These are phyloP conservation scores for Phylloscopus trochiloides DNA, from an alignment of 2,113 vertebrate genomes.

Conservation along the genomic window DNA sequence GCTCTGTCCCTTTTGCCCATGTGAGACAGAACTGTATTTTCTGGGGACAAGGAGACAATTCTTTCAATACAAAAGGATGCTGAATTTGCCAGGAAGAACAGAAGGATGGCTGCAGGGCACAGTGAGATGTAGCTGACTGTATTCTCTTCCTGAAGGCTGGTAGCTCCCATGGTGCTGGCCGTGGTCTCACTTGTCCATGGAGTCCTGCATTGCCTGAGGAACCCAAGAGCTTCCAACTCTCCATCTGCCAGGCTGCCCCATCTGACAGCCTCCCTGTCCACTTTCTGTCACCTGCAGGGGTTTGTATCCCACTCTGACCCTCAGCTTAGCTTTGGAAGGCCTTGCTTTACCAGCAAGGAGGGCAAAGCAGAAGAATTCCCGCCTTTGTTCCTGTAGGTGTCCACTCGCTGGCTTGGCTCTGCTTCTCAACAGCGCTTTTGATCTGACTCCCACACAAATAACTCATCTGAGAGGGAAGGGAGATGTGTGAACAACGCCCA, in stretches of 20 bases:
- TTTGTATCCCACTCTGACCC: not conserved
- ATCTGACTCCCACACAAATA: not conserved
- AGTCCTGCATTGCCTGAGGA: not conserved
- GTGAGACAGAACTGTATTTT: not conserved
- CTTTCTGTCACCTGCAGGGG: not conserved
- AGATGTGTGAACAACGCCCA: not conserved
- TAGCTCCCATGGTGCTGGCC: not conserved
- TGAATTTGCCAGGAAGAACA: not conserved
- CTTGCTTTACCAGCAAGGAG: not conserved
- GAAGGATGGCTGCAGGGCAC: not conserved
- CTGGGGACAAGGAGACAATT: not conserved
- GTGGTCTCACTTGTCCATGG: not conserved
- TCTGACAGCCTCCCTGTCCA: not conserved
- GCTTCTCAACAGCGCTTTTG: not conserved
- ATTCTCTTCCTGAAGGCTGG: not conserved
- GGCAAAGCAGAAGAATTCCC: not conserved
- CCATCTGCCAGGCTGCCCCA: not conserved
- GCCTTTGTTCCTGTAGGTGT: fast-evolving
- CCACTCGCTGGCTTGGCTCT: fast-evolving
- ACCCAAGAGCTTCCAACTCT: fast-evolving
- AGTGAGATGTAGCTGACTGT: not conserved
- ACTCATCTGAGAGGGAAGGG: not conserved
- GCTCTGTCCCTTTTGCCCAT: not conserved
- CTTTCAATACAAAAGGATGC: not conserved
- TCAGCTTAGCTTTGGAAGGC: not conserved